Conservation (phyloP, 2,797 vertebrate genomes). For the Sarcophilus harrisii region DNA sequence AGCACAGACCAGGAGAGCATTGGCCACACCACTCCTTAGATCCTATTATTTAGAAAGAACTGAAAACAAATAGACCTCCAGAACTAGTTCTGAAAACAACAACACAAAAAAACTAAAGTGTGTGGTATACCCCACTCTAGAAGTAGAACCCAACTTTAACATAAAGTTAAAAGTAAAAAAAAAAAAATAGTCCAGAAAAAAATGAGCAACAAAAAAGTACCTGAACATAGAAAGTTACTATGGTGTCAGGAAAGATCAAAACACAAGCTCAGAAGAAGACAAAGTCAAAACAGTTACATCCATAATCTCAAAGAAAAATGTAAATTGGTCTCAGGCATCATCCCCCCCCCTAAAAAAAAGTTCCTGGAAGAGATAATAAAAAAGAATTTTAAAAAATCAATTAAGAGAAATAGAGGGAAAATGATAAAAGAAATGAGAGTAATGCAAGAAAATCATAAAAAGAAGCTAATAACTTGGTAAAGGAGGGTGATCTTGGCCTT, state of each 20-base stretch:
- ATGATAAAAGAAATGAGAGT: too few relatives aligned
- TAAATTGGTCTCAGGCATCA: background rate
- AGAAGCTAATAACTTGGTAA: too few relatives aligned
- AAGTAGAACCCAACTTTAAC: background rate
- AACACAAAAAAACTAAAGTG: background rate
- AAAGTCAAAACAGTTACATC: background rate
- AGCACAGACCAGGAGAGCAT: background rate
- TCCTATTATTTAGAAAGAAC: background rate
- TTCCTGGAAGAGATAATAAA: background rate
- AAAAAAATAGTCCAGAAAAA: background rate
- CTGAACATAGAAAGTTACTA: background rate
- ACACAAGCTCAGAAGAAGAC: background rate
- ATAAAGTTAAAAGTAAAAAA: background rate
- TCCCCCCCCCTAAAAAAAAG: too few relatives aligned
- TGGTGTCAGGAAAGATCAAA: background rate
- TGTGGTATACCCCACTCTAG: too few relatives aligned
- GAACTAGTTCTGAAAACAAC: background rate
- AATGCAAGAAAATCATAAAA: too few relatives aligned
- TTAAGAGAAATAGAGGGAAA: background rate
- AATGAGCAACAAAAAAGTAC: background rate
- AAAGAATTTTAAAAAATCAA: background rate
- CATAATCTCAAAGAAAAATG: background rate
- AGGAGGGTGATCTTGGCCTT: background rate
- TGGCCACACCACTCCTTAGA: background rate
- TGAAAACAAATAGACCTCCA: background rate